These are phyloP conservation scores for Apostichopus leukothele DNA, from an alignment of 53 echinoderm and acorn worm species.

Conservation along the genomic window DNA sequence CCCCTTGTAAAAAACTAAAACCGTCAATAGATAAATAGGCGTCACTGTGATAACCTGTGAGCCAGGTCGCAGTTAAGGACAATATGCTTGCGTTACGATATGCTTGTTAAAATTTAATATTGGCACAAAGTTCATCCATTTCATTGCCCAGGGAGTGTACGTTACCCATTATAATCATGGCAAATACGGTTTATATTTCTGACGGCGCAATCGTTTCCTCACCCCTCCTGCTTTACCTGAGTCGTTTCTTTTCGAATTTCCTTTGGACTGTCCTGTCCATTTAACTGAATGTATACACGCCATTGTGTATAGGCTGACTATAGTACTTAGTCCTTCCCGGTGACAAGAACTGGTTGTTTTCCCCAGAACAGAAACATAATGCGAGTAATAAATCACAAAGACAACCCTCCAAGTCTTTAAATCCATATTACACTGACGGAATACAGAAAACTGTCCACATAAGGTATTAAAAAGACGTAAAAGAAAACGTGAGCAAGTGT, in stretches of 20 bases:
- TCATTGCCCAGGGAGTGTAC: neutral
- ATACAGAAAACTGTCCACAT: neutral
- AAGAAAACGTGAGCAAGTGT: neutral
- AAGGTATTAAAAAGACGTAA: neutral
- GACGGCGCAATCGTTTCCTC: neutral
- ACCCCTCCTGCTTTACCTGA: neutral
- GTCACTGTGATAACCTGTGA: neutral
- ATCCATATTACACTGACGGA: neutral
- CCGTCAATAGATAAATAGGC: neutral
- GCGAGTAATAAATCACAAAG: neutral
- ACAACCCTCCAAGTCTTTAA: neutral
- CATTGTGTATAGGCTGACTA: neutral
- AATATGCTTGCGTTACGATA: neutral
- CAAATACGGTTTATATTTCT: neutral
- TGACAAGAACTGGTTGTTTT: neutral
- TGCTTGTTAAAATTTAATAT: neutral
- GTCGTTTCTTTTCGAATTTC: neutral
- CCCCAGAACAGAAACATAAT: neutral
- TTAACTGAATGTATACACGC: neutral
- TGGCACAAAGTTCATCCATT: neutral
- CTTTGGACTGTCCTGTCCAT: neutral
- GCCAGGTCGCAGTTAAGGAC: neutral
- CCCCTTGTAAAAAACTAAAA: neutral
- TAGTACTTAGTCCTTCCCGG: neutral
- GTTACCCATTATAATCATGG: neutral